These are phyloP conservation scores for Euura saliciscinereae DNA, from an alignment of 1,140 invertebrate species.

Conservation along the genomic window DNA sequence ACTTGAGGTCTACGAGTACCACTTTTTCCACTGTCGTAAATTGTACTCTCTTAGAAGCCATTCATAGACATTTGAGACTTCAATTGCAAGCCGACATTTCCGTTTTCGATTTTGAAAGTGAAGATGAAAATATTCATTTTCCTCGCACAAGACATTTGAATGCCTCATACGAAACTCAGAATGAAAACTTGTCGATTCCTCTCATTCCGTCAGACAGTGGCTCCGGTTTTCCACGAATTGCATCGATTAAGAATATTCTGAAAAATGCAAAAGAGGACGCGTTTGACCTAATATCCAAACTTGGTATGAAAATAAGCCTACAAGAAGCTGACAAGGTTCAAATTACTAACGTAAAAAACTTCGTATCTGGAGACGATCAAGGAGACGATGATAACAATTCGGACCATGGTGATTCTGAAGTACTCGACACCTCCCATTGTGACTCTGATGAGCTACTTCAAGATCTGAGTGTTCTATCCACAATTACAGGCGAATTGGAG, in stretches of 20 bases:
- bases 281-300: background rate
- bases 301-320: conserved; percentile 11
- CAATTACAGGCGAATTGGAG: conserved; percentile 11
- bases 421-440: conserved; percentile 2
- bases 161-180: conserved; percentile 17
- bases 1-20: conserved; percentile 1
- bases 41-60: conserved; percentile 13
- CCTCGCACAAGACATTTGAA: conserved; percentile 13
- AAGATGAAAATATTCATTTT: conserved; percentile 16
- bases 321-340: conserved; percentile 15
- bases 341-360: conserved; percentile 6
- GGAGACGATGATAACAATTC: background rate
- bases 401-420: background rate
- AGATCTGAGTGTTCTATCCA: conserved; percentile 15
- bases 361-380: background rate
- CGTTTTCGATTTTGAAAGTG: background rate
- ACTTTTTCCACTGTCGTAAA: conserved; percentile 9
- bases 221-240: background rate
- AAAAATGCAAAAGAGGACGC: conserved; percentile 12
- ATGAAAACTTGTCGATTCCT: background rate
- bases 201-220: background rate
- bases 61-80: conserved; percentile 7
- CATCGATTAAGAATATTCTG: conserved; percentile 9
- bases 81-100: conserved; percentile 17
- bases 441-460: conserved; percentile 12